Conservation (phyloP, 1,140 invertebrate genomes). For the Drosophila willistoni region DNA sequence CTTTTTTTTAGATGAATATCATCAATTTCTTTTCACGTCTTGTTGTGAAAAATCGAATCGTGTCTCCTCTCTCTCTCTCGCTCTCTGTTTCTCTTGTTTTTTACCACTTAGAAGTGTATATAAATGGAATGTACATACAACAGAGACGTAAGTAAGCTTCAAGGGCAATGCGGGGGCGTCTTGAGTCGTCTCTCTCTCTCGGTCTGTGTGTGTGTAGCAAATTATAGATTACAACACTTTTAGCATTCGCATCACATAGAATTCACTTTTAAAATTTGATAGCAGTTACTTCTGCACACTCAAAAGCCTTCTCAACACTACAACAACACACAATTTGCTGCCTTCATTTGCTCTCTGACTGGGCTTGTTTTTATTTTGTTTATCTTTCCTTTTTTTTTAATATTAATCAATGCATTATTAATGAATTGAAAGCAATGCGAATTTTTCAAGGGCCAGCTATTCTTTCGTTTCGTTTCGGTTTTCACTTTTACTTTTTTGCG, state of each 20-base stretch:
- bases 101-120: background rate
- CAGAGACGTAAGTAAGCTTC: constrained; percentile 20
- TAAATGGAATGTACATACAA: constrained; percentile 1
- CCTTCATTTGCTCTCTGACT: background rate
- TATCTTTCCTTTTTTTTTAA: constrained; percentile 8
- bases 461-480: constrained; percentile 5
- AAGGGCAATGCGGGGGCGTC: constrained; percentile 74
- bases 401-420: constrained; percentile 69
- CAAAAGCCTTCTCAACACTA: background rate
- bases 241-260: constrained; percentile 21
- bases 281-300: constrained; percentile 9
- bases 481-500: constrained; percentile 79
- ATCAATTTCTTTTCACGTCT: constrained; percentile 56
- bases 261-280: constrained; percentile 19
- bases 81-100: background rate
- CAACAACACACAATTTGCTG: background rate
- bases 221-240: constrained; percentile 68
- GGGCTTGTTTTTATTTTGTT: background rate
- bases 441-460: constrained; percentile 69
- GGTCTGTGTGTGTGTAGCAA: constrained; percentile 44
- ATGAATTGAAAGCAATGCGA: constrained; percentile 47
- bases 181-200: constrained; percentile 17
- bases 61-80: constrained; percentile 20
- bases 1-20: constrained; percentile 25
- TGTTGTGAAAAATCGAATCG: constrained; percentile 79